Conservation (phyloP, 2,888 invertebrate genomes). For the Euphydryas editha region DNA sequence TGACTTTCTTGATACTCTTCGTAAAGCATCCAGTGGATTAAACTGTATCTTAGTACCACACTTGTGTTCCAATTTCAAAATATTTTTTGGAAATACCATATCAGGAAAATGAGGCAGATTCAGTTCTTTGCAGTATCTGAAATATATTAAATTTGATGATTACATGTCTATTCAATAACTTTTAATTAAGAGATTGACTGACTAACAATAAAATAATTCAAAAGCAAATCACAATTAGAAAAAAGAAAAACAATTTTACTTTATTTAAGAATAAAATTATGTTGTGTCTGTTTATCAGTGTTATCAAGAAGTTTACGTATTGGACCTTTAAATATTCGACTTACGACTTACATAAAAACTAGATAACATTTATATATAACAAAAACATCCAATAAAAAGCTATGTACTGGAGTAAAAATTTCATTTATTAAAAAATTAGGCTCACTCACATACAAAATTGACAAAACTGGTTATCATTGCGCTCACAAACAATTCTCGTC, state of each 20-base stretch:
- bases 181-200: too few relatives aligned
- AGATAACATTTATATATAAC: too few relatives aligned
- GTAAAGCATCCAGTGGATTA: conserved; percentile 95
- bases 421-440: not conserved
- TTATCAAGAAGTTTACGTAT: too few relatives aligned
- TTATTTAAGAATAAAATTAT: too few relatives aligned
- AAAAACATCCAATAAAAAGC: not conserved
- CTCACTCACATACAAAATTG: conserved; percentile 77
- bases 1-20: conserved; percentile 88
- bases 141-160: conserved; percentile 40
- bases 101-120: conserved; percentile 97
- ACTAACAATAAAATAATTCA: too few relatives aligned
- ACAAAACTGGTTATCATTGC: conserved; percentile 76
- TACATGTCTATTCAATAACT: too few relatives aligned
- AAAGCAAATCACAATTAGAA: too few relatives aligned
- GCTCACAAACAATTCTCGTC: conserved; percentile 83
- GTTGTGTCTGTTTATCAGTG: too few relatives aligned
- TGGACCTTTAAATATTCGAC: too few relatives aligned
- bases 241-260: too few relatives aligned
- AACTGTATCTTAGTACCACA: conserved; percentile 90
- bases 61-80: conserved; percentile 87
- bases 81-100: conserved; percentile 98
- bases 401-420: not conserved
- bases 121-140: conserved; percentile 88
- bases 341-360: too few relatives aligned